phyloP scores from a whole-genome alignment of 2,888 invertebrate species.

The Hymenopus coronatus region DNA sequence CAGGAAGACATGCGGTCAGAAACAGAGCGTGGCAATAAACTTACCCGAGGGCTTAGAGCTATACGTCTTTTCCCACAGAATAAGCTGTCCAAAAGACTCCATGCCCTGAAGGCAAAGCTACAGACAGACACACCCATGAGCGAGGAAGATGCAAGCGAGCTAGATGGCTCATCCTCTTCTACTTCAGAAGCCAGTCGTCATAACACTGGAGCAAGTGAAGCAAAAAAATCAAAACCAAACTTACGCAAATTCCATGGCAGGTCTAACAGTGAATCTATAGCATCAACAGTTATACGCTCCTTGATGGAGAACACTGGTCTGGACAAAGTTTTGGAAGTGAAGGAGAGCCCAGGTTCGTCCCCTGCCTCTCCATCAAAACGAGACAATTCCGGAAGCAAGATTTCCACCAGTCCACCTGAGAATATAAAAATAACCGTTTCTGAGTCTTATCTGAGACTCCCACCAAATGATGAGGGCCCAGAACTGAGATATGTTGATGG shows the following conservation, averaged over 20 bases:
- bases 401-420: not conserved
- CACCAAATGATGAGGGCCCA: conserved; percentile 30
- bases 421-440: conserved; percentile 20
- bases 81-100: conserved; percentile 61
- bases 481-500: conserved; percentile 35
- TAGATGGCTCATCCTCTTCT: conserved; percentile 44
- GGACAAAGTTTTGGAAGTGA: conserved; percentile 36
- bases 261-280: conserved; percentile 56
- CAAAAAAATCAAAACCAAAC: conserved; percentile 28
- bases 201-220: conserved; percentile 46
- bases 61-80: conserved; percentile 60
- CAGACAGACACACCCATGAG: conserved; percentile 50
- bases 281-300: conserved; percentile 63
- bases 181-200: conserved; percentile 42
- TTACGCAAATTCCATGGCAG: conserved; percentile 28
- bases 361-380: conserved; percentile 27
- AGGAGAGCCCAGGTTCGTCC: conserved; percentile 41
- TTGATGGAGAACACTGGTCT: conserved; percentile 42
- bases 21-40: conserved; percentile 47
- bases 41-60: conserved; percentile 60
- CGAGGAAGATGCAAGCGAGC: conserved; percentile 49
- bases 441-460: conserved; percentile 21
- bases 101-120: conserved; percentile 56
- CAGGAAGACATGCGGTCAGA: conserved; percentile 61
- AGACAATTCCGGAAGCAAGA: not conserved